Base-by-base conservation (phyloP, 2,113 vertebrate species). In the Pampusana beccarii region DNA sequence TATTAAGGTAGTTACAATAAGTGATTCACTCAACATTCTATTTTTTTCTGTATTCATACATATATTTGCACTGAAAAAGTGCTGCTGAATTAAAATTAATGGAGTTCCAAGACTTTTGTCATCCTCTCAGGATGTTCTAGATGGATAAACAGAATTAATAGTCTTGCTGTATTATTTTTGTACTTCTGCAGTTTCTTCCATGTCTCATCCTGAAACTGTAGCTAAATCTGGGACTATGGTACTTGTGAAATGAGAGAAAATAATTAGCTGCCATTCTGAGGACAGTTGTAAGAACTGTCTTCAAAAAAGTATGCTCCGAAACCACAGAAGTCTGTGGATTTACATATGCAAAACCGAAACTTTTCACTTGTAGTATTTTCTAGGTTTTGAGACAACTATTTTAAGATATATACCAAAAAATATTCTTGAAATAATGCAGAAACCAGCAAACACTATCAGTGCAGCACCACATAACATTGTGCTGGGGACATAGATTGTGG, bases 61-160 rank as follows among this genome's bases (percentile, higher is more conserved):
- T 31, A 29, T 9, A 10, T 65, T 87, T 89, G 24, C 42, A 65
- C 21, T 5, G 24, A 85, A 36, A 73, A 84, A 89, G 28, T 60
- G 44, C 31, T 11, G 67, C 29, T 86, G 70, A 53, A 9, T 91
- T 94, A n/a, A 92, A 95, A 95, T 95, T 89, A 93, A 88, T 92
- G 54, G 36, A 13, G 26, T 80, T 77, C 67, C 54, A 57, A 94
- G 73, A 85, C 54, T 92, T 95, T 53, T 92, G 62, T 73, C 73
- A 82, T 62, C 74, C 62, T 79, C 73, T 95, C 70, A 81, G 70
- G 78, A 93, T 91, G 62, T 84, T 84, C 69, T 89, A 77, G 61
- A 60, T 72, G 70, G 73, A 71, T 91, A 44, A 89, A 65, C 4
- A 14, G 86, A 91, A 92, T 72, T 62, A 83, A 88, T 86, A 74